These are phyloP conservation scores for Caerostris darwini DNA, from an alignment of 1,140 invertebrate genomes.

Conservation along the genomic window DNA sequence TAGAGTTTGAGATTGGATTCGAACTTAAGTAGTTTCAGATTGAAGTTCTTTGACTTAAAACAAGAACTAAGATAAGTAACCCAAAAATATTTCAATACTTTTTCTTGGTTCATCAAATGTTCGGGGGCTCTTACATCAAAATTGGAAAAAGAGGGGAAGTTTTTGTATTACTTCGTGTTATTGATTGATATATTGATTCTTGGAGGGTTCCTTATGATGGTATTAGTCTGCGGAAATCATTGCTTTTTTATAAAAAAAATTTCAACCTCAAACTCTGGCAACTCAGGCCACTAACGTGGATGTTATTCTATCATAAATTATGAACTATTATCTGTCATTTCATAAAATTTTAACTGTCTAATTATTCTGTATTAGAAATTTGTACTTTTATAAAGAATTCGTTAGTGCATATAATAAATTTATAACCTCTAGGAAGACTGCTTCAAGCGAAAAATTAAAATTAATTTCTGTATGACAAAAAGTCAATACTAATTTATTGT, in stretches of 20 bases:
- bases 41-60: background rate
- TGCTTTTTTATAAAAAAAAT: background rate
- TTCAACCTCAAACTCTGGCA: too few species aligned
- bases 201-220: background rate
- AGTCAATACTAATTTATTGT: too few species aligned
- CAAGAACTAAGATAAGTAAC: background rate
- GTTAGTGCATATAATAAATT: too few species aligned
- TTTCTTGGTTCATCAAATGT: conserved; percentile 9
- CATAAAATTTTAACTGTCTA: too few species aligned
- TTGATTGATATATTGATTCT: conserved; percentile 40
- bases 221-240: background rate
- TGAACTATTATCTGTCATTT: too few species aligned
- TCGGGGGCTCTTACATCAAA: conserved; percentile 5
- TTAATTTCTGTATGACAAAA: too few species aligned
- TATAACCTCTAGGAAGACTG: too few species aligned
- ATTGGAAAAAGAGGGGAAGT: background rate
- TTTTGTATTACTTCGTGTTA: background rate
- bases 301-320: too few species aligned
- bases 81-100: background rate
- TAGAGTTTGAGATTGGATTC: background rate
- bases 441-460: too few species aligned
- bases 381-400: too few species aligned
- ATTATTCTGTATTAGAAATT: too few species aligned
- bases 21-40: background rate
- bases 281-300: too few species aligned